Evolutionary conservation across 2,113 vertebrate genomes (phyloP).

Genomic region (Crotalus tigris): DNA sequence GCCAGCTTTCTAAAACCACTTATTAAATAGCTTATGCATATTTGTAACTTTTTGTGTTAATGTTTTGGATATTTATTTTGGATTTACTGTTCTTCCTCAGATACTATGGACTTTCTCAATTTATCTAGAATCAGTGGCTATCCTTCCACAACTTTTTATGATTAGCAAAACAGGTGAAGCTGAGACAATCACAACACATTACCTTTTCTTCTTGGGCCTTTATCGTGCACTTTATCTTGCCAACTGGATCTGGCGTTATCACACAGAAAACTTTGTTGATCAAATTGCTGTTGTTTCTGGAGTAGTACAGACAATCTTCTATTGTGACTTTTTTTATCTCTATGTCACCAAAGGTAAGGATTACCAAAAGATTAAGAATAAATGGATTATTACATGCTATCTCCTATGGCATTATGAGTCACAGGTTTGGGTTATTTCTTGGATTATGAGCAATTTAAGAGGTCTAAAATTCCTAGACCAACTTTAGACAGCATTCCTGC

Average conservation of each 20-base stretch:
- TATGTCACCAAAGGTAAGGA: slow-evolving; percentile 88
- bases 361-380: not conserved
- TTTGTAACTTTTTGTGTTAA: not conserved
- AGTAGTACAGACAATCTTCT: slow-evolving; percentile 97
- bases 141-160: slow-evolving; percentile 97
- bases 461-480: not conserved
- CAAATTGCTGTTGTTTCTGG: slow-evolving; percentile 94
- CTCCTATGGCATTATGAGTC: not conserved
- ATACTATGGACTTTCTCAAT: slow-evolving; percentile 98
- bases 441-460: not conserved
- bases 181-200: slow-evolving; percentile 95
- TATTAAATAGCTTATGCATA: not conserved
- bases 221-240: slow-evolving; percentile 92
- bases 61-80: not conserved
- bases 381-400: not conserved
- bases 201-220: slow-evolving; percentile 94
- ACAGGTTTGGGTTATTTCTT: not conserved
- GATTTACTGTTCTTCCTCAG: slow-evolving; percentile 59
- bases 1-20: not conserved
- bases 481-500: not conserved
- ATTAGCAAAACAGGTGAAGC: slow-evolving; percentile 96
- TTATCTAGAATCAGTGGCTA: slow-evolving; percentile 94
- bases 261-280: slow-evolving; percentile 90
- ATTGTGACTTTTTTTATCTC: slow-evolving; percentile 98
- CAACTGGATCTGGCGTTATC: slow-evolving; percentile 96